Evolutionary conservation across 2,888 invertebrate genomes (phyloP), one percentile per base, ranked within the genome.

Genomic region (Halictus quadricinctus): DNA sequence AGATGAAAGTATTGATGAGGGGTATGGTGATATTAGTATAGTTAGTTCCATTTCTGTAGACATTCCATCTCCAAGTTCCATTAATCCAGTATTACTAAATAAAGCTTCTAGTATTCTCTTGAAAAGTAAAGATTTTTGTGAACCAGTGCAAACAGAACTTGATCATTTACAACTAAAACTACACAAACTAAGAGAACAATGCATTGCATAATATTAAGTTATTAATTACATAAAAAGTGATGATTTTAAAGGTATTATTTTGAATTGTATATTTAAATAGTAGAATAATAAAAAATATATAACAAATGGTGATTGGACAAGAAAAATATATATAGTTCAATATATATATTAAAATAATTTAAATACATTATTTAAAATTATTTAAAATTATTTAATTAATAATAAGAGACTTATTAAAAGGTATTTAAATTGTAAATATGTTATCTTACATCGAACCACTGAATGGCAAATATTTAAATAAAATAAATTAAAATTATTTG

Each of bases 1-100:
- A 13, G 92, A 93, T 72, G 93, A 93, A 80, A 93, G 91, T 89
- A 87, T 93, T 29, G 93, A 93, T 43, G 93, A 93, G 81, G 93
- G 93, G 41, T 93, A 93, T 80, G 93, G 90, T 0, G 93, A 93
- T 58, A 90, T 88, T 72, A 90, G 91, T 70, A 90, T 85, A n/a
- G 81, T 84, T 43, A 85, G 85, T 58, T 82, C 84, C 4, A 66
- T 88, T 50, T 85, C 86, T 6, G 76, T 86, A 36, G 91, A 91
- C 82, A 80, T 93, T 58, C 91, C 92, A n/a, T 91, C 91, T 15
- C 90, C 93, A 8, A 77, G 80, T 73, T 87, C 90, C 15, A 75
- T 92, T 58, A 88, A 91, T 88, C 84, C 92, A 75, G 83, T 85
- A 88, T 89, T 93, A 79, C 83, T 93, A 25, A 86, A 85, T 18